Evolutionary conservation across 2,113 vertebrate genomes (phyloP).

Genomic region (Alces alces): DNA sequence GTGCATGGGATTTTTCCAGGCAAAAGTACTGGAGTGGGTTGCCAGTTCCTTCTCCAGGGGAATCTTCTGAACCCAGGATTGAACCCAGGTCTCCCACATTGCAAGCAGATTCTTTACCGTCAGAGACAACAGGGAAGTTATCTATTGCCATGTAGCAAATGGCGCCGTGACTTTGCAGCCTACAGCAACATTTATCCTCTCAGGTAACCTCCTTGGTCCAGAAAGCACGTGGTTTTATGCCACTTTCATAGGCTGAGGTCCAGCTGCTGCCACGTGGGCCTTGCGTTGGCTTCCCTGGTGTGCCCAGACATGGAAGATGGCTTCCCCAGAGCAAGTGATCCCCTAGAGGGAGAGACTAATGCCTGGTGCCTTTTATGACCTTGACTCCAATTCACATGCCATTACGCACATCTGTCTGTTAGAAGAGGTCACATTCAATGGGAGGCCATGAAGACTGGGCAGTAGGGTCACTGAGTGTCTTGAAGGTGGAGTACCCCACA

Average conservation of each 20-base stretch:
- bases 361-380: background rate
- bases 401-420: rapidly evolving
- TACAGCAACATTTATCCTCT: background rate
- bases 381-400: background rate
- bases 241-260: background rate
- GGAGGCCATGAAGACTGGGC: background rate
- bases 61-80: background rate
- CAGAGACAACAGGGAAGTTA: background rate
- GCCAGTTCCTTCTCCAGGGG: background rate
- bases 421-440: background rate
- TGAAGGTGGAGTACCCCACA: rapidly evolving
- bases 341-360: rapidly evolving
- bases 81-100: background rate
- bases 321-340: background rate
- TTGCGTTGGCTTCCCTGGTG: background rate
- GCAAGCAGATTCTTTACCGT: background rate
- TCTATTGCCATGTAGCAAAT: background rate
- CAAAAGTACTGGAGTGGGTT: background rate
- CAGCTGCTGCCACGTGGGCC: background rate
- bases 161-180: background rate
- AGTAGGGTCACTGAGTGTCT: rapidly evolving
- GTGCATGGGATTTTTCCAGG: background rate
- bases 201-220: background rate
- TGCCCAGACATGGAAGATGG: background rate
- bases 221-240: background rate